Evolutionary conservation across 2,797 vertebrate species (phyloP).

Genomic region (Remorina albescens): DNA sequence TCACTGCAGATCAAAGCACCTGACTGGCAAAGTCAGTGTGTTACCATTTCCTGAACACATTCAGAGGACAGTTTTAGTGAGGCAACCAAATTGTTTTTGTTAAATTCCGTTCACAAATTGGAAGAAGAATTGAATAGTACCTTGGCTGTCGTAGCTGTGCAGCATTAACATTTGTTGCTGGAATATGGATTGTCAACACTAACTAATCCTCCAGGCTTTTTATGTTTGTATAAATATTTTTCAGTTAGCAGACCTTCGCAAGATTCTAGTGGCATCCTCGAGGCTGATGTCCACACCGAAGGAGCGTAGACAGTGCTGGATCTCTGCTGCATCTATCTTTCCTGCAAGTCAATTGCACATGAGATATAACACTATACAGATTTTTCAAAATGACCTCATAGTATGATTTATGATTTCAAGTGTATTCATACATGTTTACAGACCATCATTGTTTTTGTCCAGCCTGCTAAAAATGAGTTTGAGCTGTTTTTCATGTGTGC

Average conservation of each 20-base stretch:
- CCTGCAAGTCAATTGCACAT: constrained; percentile 76
- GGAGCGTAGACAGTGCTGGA: constrained; percentile 87
- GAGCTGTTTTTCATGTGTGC: constrained; percentile 87
- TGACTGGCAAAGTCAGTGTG: too few species aligned
- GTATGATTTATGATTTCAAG: not conserved
- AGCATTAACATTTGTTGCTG: too few species aligned
- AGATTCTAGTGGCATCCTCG: constrained; percentile 88
- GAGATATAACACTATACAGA: not conserved
- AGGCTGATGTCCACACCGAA: constrained; percentile 87
- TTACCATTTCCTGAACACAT: not conserved
- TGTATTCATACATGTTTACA: constrained; percentile 15
- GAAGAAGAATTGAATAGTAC: not conserved
- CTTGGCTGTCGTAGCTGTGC: too few species aligned
- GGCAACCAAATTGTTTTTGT: not conserved
- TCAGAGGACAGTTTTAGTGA: not conserved
- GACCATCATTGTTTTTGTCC: constrained; percentile 92
- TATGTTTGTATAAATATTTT: not conserved
- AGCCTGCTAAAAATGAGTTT: constrained; percentile 90
- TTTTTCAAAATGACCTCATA: not conserved
- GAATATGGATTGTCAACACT: too few species aligned
- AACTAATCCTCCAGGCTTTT: not conserved
- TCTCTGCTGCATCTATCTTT: constrained; percentile 89
- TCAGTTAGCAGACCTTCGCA: constrained; percentile 85
- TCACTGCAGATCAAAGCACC: not conserved
- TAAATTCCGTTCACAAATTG: not conserved